Evolutionary conservation across 2,113 vertebrate species (phyloP).

Genomic region (Campylomormyrus numenius): DNA sequence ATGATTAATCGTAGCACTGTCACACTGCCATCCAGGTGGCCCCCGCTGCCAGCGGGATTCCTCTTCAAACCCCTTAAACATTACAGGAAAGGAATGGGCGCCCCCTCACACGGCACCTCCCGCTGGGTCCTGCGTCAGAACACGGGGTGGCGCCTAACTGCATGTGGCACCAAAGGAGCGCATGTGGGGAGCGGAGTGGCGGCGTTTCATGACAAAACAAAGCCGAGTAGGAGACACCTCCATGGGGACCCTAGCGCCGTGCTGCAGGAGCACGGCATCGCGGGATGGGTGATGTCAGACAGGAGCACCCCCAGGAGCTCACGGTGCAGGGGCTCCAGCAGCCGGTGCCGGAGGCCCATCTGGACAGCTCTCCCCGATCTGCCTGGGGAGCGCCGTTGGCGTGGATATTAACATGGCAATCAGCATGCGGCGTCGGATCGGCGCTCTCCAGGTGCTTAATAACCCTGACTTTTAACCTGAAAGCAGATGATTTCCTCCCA

Average conservation of each 20-base stretch:
- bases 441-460: not conserved
- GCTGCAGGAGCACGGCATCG: not conserved
- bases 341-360: not conserved
- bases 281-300: not conserved
- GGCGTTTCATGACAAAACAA: not conserved
- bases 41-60: not conserved
- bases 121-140: not conserved
- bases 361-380: not conserved
- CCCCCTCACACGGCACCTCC: not conserved
- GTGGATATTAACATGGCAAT: not conserved
- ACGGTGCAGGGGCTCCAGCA: not conserved
- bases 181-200: not conserved
- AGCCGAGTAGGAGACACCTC: not conserved
- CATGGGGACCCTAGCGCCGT: not conserved
- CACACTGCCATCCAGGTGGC: not conserved
- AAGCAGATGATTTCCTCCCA: not conserved
- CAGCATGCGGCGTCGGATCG: not conserved
- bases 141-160: not conserved
- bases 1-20: not conserved
- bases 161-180: not conserved
- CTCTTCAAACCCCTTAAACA: not conserved
- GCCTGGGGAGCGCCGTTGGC: not conserved
- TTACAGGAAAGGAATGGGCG: not conserved
- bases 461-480: slow-evolving; percentile 2
- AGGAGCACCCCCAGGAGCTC: not conserved